Conservation (phyloP, 2,888 invertebrate genomes). For the Leistus spinibarbis region DNA sequence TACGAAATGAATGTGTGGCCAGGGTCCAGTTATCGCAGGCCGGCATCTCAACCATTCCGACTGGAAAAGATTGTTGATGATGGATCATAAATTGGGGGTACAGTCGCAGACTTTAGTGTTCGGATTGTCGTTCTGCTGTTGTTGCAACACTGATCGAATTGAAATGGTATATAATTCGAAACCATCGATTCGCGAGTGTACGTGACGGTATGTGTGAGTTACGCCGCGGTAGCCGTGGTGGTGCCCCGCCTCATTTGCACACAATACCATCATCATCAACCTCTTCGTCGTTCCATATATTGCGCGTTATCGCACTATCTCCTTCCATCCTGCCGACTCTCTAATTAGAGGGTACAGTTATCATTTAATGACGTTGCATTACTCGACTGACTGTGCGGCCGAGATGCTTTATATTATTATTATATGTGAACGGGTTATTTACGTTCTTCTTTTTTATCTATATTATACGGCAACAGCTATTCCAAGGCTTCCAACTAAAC, state of each 20-base stretch:
- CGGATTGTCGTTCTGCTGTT: background rate
- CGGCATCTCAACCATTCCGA: background rate
- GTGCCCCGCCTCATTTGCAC: slow-evolving; percentile 2
- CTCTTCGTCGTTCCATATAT: background rate
- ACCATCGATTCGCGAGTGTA: background rate
- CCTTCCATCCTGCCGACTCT: background rate
- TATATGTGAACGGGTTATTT: background rate
- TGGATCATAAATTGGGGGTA: background rate
- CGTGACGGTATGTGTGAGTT: background rate
- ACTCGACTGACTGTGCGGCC: background rate
- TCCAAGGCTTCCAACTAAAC: background rate
- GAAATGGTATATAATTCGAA: background rate
- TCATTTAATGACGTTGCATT: slow-evolving; percentile 33
- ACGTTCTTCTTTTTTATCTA: background rate
- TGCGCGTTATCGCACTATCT: background rate
- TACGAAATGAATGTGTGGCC: background rate
- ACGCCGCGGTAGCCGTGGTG: background rate
- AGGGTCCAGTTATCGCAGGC: background rate
- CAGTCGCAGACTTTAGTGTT: background rate
- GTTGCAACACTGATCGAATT: background rate
- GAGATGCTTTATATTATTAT: background rate
- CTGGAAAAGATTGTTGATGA: background rate
- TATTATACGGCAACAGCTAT: background rate
- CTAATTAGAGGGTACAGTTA: slow-evolving; percentile 37
- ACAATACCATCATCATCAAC: slow-evolving; percentile 1